Evolutionary conservation across 2,888 invertebrate species (phyloP), one percentile per base, ranked within the genome.

Genomic region (Piscicola geometra): DNA sequence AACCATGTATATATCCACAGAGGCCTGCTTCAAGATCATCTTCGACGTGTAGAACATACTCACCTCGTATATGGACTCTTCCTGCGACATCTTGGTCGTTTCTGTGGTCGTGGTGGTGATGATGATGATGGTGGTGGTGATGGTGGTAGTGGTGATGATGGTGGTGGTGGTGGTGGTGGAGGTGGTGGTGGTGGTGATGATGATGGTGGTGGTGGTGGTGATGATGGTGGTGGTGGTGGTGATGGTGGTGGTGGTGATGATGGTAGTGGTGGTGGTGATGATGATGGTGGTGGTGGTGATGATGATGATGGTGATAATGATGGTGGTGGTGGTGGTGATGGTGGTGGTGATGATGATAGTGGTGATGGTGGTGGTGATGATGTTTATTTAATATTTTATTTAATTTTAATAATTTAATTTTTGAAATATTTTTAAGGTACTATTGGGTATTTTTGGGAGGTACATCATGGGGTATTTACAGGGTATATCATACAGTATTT

Each of bases 71-170:
- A 56, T 21, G 3, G 60, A 56, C 60, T 56, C 60, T n/a, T 56
- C 60, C 5, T 56, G 60, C 25, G 60, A 56, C 60, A 56, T 56
- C 12, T 56, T 5, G 5, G 5, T 21, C n/a, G 60, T 56, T 9
- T 56, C 60, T 56, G 60, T 56, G 60, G n/a, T 5, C 3, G n/a
- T 9, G 60, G n/a, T 5, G 25, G n/a, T 5, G 60, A 56, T 3
- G 25, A 56, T 9, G 25, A 56, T 9, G 25, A 56, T 25, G 52
- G n/a, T n/a, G n/a, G n/a, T n/a, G n/a, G n/a, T 25, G 25, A 70
- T 28, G 71, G 47, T n/a, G 95, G 94, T 94, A 77, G 71, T 47
- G 68, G 75, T 3, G 66, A 47, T 9, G 72, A 75, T 28, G 79
- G 80, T 28, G 77, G 78, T 68, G 79, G 79, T 30, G 78, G 41